Base-by-base conservation (phyloP, 2,113 vertebrate species). In the Cryptomyrus ogoouensis region DNA sequence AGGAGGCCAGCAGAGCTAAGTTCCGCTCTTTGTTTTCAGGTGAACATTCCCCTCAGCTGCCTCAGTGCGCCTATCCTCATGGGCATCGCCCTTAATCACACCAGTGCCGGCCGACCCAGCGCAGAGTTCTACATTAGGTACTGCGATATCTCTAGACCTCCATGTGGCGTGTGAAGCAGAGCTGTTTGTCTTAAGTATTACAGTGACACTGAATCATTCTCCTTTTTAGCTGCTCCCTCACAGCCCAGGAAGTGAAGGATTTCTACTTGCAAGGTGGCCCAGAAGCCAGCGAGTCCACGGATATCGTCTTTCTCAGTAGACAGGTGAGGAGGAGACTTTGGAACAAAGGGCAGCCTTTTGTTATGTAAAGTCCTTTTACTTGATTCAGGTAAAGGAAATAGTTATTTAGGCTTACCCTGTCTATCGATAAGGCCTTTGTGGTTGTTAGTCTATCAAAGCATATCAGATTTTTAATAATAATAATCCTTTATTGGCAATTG, bases 101-200 rank as follows among this genome's bases (percentile, higher is more conserved):
- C 96, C 91, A 98, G 97, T 0, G 96, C 97, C 0, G 97, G 97
- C 80, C 92, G 97, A 4, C 96, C 97, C 5, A 98, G 97, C 44
- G 97, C 96, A 0, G 97, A 98, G 93, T 98, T 98, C 93, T 97
- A 95, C 1, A 93, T 98, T 92, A 96, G 96, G 97, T 98, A 95
- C 42, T 31, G 42, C n/a, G 17, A 9, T 39, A 44, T 12, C 52
- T 15, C 9, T 12, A 27, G 19, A 31, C 62, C 24, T 50, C 31
- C 9, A 42, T 9, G 47, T 27, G 19, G 39, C 31, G 17, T 35
- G 19, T 62, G 17, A 66, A 87, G 31, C 24, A 35, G 58, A 44
- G 49, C n/a, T 39, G 31, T 56, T 46, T 70, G 62, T 17, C 27
- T 84, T 85, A 21, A 42, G 62, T 17, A 35, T 56, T 31, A 24